Evolutionary conservation across 2,113 vertebrate genomes (phyloP).

Genomic region (Sitta europaea): DNA sequence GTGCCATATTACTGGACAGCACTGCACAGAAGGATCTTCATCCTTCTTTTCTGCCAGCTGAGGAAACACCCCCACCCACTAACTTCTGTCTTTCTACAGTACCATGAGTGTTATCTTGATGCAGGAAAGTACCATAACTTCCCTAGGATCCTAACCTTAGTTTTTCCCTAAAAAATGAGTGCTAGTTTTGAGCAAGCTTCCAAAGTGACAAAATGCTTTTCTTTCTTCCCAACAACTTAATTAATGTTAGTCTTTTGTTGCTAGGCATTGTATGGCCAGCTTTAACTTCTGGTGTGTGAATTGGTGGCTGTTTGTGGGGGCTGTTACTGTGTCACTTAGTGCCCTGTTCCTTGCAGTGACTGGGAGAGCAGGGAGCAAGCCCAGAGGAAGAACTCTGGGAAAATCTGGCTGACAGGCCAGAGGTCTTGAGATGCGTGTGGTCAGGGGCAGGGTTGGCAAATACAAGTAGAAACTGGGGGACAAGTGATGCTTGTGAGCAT

Average conservation of each 20-base stretch:
- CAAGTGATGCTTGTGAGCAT: not conserved
- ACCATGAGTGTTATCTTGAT: rapidly evolving
- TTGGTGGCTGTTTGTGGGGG: not conserved
- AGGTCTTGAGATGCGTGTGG: not conserved
- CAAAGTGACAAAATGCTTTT: not conserved
- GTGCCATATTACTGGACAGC: not conserved
- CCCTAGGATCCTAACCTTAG: not conserved
- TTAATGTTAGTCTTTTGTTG: not conserved
- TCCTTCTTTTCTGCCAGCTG: not conserved
- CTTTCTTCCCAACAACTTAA: not conserved
- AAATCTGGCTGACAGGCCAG: not conserved
- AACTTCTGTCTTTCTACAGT: not conserved
- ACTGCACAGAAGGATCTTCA: not conserved
- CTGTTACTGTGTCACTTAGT: not conserved
- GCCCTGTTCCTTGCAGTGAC: not conserved
- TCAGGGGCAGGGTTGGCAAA: not conserved
- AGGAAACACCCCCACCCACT: not conserved
- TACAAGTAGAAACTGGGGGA: not conserved
- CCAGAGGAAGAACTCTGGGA: not conserved
- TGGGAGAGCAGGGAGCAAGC: not conserved
- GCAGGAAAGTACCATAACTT: not conserved
- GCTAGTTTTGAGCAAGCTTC: not conserved
- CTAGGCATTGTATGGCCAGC: not conserved
- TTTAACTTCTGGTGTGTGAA: not conserved
- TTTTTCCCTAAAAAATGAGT: not conserved